Percentiles rank a stretch among this genome's conserved stretches.
phyloP scores from a whole-genome alignment of 2,888 invertebrate genomes.

The Eulithis testata region DNA sequence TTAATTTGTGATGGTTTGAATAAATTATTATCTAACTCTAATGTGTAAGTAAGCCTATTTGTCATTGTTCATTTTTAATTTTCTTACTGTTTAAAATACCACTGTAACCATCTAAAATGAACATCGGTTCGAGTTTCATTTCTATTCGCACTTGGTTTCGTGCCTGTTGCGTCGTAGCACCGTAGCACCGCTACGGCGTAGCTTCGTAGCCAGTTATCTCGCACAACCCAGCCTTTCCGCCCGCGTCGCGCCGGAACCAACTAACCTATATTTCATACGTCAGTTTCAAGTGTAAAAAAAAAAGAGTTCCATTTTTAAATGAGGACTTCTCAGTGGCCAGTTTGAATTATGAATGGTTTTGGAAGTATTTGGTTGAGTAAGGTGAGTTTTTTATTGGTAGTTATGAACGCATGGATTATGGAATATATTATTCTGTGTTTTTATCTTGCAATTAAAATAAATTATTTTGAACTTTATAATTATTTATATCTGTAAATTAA shows the following conservation, averaged over 20 bases:
- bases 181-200: slow-evolving; percentile 49
- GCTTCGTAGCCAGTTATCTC: slow-evolving; percentile 73
- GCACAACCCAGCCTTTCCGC: slow-evolving; percentile 69
- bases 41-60: no score
- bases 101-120: no score
- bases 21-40: no score
- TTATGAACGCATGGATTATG: no score
- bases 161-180: slow-evolving; percentile 74
- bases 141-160: slow-evolving; percentile 43
- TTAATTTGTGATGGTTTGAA: no score
- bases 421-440: no score
- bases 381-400: slow-evolving; percentile 46
- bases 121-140: not conserved
- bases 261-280: slow-evolving; percentile 60
- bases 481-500: no score
- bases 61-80: no score
- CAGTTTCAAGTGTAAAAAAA: slow-evolving; percentile 43
- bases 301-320: slow-evolving; percentile 50
- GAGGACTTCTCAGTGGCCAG: slow-evolving; percentile 48
- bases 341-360: slow-evolving; percentile 53
- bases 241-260: slow-evolving; percentile 60
- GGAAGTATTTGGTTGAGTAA: slow-evolving; percentile 44
- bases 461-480: no score
- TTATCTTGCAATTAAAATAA: no score
- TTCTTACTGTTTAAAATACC: no score